Evolutionary conservation across 1,140 invertebrate genomes (phyloP).

Genomic region (Glossosoma conforme): DNA sequence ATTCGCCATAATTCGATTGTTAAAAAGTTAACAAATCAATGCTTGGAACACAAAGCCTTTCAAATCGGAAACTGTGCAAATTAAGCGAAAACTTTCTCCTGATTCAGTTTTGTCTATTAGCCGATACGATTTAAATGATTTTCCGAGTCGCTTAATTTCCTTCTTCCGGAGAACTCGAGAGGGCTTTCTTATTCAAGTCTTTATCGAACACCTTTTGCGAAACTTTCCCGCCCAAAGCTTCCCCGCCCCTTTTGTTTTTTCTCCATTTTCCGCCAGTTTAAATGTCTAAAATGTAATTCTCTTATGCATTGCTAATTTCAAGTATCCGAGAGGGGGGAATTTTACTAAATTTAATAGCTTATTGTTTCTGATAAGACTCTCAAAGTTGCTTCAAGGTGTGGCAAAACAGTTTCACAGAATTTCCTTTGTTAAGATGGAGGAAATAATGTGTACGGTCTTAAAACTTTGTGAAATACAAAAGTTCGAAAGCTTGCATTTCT

Average conservation of each 20-base stretch:
- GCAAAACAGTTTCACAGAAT: slow-evolving; percentile 16
- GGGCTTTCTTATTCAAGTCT: slow-evolving; percentile 27
- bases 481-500: too few relatives aligned
- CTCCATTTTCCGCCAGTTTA: slow-evolving; percentile 28
- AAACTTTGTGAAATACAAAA: too few relatives aligned
- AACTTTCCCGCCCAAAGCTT: slow-evolving; percentile 18
- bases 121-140: too few relatives aligned
- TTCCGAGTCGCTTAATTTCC: slow-evolving; percentile 18
- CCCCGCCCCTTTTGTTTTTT: slow-evolving; percentile 19
- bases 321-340: slow-evolving; percentile 25
- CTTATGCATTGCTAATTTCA: slow-evolving; percentile 32
- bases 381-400: slow-evolving; percentile 11
- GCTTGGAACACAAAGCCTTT: too few relatives aligned
- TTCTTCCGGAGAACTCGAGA: too few relatives aligned
- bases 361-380: slow-evolving; percentile 31
- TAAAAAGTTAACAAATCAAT: too few relatives aligned
- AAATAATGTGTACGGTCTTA: slow-evolving; percentile 18
- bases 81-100: too few relatives aligned
- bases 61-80: too few relatives aligned
- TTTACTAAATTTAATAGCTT: slow-evolving; percentile 31
- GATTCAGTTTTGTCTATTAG: too few relatives aligned
- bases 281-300: slow-evolving; percentile 31
- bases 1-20: too few relatives aligned
- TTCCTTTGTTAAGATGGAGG: slow-evolving; percentile 21
- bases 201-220: slow-evolving; percentile 29